Evolutionary conservation across 2,888 invertebrate genomes (phyloP), one percentile per base, ranked within the genome.

Genomic region (Griposia aprilina): DNA sequence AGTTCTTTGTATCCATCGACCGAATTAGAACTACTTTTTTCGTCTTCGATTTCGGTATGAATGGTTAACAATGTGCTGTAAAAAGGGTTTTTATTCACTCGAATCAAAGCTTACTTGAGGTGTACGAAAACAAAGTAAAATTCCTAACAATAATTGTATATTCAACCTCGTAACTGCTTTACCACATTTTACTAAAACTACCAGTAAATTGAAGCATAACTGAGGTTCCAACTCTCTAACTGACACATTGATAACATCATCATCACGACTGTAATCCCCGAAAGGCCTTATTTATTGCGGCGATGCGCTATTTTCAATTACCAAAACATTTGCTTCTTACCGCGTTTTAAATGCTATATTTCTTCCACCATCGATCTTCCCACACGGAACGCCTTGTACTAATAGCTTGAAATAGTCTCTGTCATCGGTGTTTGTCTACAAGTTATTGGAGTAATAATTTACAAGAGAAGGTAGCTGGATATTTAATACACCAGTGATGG

Each of bases 1-100:
- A 78, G 41, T 74, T 74, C 87, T 82, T 83, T 85, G 87, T 88
- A 84, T 86, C 78, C 80, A 85, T 90, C 84, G 86, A 88, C 86
- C 76, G 77, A 84, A 89, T 90, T 88, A 89, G 80, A 84, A 84
- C 84, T 57, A 74, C 71, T 77, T 87, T 85, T 78, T 81, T 81
- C 77, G 41, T 74, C 69, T 84, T 82, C 79, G 50, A 50, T 87
- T 77, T 81, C 81, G 57, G 66, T 65, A 65, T 59, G 55, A 87
- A 85, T 80, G 80, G 75, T 81, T 76, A 85, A 87, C 85, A 86
- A 86, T 79, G 74, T 72, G 76, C 48, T 70, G 87, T 85, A 76
- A 85, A 87, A 85, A 72, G 69, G 67, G 65, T 81, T 87, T 86
- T 84, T 74, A 84, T 71, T 80, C 76, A 60, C 0, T 74, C 57